phyloP scores from a whole-genome alignment of 2,797 vertebrate species.

The Bovichtus variegatus region DNA sequence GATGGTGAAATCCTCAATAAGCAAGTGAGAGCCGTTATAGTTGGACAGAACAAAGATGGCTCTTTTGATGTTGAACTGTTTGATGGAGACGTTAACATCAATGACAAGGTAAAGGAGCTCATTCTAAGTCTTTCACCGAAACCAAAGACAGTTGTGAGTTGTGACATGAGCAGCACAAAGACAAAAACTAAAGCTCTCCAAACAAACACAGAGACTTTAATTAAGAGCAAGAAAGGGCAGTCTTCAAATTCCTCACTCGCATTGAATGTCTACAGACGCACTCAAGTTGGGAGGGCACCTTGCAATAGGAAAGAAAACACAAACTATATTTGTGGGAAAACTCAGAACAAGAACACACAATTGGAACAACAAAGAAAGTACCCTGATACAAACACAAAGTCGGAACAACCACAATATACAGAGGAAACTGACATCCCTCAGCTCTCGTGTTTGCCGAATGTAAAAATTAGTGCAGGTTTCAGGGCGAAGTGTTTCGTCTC shows the following conservation, averaged over 20 bases:
- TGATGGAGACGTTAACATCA: slow-evolving; percentile 87
- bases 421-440: slow-evolving; percentile 33
- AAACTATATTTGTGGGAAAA: background rate
- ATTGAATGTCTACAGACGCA: background rate
- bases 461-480: slow-evolving; percentile 73
- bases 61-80: slow-evolving; percentile 89
- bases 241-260: background rate
- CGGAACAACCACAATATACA: background rate
- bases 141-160: slow-evolving; percentile 27
- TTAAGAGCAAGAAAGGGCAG: background rate
- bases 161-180: background rate
- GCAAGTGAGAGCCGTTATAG: slow-evolving; percentile 83
- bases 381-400: background rate
- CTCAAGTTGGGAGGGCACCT: background rate
- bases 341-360: slow-evolving; percentile 5
- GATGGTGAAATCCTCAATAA: slow-evolving; percentile 83
- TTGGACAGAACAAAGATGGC: slow-evolving; percentile 84
- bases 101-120: slow-evolving; percentile 87
- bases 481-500: slow-evolving; percentile 83
- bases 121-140: slow-evolving; percentile 32
- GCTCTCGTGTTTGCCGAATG: slow-evolving; percentile 75
- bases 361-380: background rate
- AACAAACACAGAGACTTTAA: background rate
- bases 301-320: slow-evolving; percentile 36
- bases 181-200: background rate